Evolutionary conservation across 2,797 vertebrate species (phyloP).

Genomic region (Carcharodon carcharias): DNA sequence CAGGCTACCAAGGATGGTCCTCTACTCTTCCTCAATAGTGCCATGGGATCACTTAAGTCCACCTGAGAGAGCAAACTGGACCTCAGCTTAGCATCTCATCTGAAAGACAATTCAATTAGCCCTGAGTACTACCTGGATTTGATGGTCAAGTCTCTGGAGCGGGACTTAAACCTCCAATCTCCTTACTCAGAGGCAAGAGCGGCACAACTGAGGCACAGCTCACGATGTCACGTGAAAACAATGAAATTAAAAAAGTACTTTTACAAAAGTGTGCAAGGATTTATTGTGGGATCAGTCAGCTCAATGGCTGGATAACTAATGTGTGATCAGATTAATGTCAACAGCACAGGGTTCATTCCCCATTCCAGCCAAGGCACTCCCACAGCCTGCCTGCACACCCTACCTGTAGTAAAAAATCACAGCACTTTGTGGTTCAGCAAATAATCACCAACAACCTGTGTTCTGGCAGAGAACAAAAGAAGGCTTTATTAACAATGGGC

Average conservation of each 20-base stretch:
- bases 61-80: neutral
- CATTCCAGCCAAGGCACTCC: too few relatives aligned
- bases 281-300: too few relatives aligned
- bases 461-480: neutral
- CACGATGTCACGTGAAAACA: neutral
- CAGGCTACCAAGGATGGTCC: neutral
- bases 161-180: neutral
- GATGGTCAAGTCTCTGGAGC: neutral
- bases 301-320: too few relatives aligned
- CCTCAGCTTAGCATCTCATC: neutral
- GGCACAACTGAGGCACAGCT: neutral
- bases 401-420: too few relatives aligned
- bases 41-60: neutral
- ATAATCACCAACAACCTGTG: neutral
- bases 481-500: neutral
- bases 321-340: too few relatives aligned
- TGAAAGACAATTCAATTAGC: neutral
- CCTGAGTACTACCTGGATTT: neutral
- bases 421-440: neutral
- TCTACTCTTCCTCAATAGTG: neutral
- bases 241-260: neutral
- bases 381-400: too few relatives aligned
- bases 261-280: neutral
- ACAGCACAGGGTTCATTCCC: too few relatives aligned
- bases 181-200: neutral